These are phyloP conservation scores for Branchellion lobata DNA, from an alignment of 2,888 invertebrate genomes.

Conservation along the genomic window DNA sequence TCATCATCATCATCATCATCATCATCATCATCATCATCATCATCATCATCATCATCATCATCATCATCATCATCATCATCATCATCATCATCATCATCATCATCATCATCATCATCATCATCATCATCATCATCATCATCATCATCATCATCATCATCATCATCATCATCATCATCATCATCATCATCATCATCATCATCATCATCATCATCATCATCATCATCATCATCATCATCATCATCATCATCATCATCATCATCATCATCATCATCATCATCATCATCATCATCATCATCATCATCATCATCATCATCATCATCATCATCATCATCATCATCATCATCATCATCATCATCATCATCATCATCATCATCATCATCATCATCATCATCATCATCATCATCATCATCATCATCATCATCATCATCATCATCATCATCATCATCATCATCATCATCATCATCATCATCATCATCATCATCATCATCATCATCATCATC, in stretches of 20 bases:
- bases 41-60: constrained; percentile 37
- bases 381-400: constrained; percentile 24
- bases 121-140: constrained; percentile 32
- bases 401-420: constrained; percentile 33
- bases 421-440: constrained; percentile 10
- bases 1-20: constrained; percentile 44
- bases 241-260: constrained; percentile 32
- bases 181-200: constrained; percentile 32
- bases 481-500: neutral
- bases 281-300: constrained; percentile 27
- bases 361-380: constrained; percentile 32
- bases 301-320: constrained; percentile 32
- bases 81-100: constrained; percentile 24
- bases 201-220: constrained; percentile 24
- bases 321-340: constrained; percentile 24
- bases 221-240: constrained; percentile 27
- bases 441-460: neutral
- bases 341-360: constrained; percentile 27
- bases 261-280: constrained; percentile 24
- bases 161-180: constrained; percentile 27
- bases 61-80: constrained; percentile 35
- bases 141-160: constrained; percentile 24
- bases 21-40: constrained; percentile 44
- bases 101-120: constrained; percentile 27
- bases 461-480: neutral